Conservation (phyloP, 2,797 vertebrate species). For the Sciaenops ocellatus region DNA sequence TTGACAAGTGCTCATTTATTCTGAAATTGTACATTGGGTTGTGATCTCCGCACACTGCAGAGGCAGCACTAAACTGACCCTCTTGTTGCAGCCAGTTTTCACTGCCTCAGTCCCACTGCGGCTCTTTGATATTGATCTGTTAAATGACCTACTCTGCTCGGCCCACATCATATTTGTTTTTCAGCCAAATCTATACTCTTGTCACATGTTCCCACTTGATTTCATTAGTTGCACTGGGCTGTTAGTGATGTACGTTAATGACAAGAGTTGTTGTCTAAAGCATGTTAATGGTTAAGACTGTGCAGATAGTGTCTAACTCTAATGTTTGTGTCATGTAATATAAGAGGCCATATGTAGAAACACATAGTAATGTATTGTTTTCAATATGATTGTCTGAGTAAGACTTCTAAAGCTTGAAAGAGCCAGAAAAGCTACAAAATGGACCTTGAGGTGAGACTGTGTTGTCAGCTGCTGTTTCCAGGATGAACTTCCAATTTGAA, state of each 20-base stretch:
- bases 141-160: constrained; percentile 7
- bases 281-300: not conserved
- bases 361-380: not conserved
- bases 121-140: constrained; percentile 34
- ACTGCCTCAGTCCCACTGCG: not conserved
- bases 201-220: not conserved
- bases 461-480: not conserved
- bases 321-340: not conserved
- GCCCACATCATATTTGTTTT: constrained; percentile 9
- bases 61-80: not conserved
- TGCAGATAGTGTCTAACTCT: not conserved
- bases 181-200: not conserved
- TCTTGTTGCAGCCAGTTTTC: constrained; percentile 8
- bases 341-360: too few species aligned
- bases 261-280: not conserved
- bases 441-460: not conserved
- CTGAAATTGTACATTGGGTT: constrained; percentile 9
- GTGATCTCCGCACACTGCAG: constrained; percentile 9
- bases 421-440: not conserved
- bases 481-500: not conserved
- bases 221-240: not conserved
- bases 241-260: not conserved
- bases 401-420: not conserved
- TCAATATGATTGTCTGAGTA: not conserved
- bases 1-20: constrained; percentile 18